phyloP scores from a whole-genome alignment of 2,113 vertebrate species.

The Engraulis encrasicolus region DNA sequence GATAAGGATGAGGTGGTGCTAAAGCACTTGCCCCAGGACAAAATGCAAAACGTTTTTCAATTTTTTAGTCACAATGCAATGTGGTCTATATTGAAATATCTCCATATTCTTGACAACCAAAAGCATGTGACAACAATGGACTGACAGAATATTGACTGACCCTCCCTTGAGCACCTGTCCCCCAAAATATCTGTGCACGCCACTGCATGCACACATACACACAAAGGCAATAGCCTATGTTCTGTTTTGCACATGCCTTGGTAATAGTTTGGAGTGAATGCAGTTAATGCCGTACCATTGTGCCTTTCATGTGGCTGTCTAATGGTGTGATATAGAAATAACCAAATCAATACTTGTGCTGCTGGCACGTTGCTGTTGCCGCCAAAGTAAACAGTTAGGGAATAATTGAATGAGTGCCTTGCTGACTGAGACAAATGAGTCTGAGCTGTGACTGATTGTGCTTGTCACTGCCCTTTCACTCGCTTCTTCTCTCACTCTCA shows the following conservation, averaged over 20 bases:
- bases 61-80: too few relatives aligned
- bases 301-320: constrained; percentile 47
- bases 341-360: constrained; percentile 66
- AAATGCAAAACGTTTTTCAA: too few relatives aligned
- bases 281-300: constrained; percentile 54
- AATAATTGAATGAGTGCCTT: constrained; percentile 73
- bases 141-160: too few relatives aligned
- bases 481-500: neutral
- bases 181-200: too few relatives aligned
- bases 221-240: neutral
- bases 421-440: constrained; percentile 78
- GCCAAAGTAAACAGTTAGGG: constrained; percentile 69
- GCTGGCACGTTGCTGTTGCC: constrained; percentile 50
- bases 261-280: constrained; percentile 37
- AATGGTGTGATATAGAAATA: constrained; percentile 60
- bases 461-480: constrained; percentile 54
- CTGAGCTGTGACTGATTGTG: constrained; percentile 74
- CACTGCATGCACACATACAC: neutral
- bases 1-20: too few relatives aligned
- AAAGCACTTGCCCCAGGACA: too few relatives aligned
- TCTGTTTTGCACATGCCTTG: neutral
- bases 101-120: too few relatives aligned
- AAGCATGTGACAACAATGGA: too few relatives aligned
- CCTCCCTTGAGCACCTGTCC: too few relatives aligned
- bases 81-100: too few relatives aligned